Evolutionary conservation across 2,888 invertebrate species (phyloP), one percentile per base, ranked within the genome.

Genomic region (Lepidochrysops patricia): DNA sequence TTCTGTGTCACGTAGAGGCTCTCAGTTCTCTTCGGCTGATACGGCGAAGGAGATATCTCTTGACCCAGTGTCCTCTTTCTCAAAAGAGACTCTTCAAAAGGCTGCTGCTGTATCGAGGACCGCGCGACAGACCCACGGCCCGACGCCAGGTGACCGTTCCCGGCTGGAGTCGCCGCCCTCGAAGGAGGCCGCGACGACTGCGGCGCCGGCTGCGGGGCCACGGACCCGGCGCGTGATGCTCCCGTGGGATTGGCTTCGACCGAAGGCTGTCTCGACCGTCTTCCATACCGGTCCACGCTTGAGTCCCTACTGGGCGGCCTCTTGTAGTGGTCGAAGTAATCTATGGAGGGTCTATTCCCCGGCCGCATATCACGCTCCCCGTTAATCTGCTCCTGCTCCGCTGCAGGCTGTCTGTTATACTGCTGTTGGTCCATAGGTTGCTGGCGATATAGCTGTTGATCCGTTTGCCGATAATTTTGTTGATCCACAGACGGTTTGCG

Each of bases 301-400:
- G 94, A 93, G 77, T 96, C 96, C 75, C 96, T 91, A 86, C 96
- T 96, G 0, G 96, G 96, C 58, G 97, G 96, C 77, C 96, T 91
- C 82, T 96, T 96, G 82, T 98, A 98, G 77, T 98, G 98, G 82
- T 98, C 98, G 77, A 97, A 96, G 75, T 96, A 96, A 81, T 97
- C 97, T 75, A 96, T 96, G 69, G 95, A 94, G 9, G 95, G 83
- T 12, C 88, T 76, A 1, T 76, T 69, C n/a, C 80, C 81, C 23
- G 75, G 70, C 32, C 81, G 75, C 66, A 82, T 87, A 63, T 90
- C 91, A 12, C 82, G 75, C 13, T 76, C 72, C 48, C 84, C 84
- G 52, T 85, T 85, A 4, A 80, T 68, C 19, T 75, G 67, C 15
- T 85, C 86, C 68, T 83, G 76, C 79, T 92, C 77, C 75, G 84